Conservation (phyloP, 2,113 vertebrate species). For the Dipodomys merriami region DNA sequence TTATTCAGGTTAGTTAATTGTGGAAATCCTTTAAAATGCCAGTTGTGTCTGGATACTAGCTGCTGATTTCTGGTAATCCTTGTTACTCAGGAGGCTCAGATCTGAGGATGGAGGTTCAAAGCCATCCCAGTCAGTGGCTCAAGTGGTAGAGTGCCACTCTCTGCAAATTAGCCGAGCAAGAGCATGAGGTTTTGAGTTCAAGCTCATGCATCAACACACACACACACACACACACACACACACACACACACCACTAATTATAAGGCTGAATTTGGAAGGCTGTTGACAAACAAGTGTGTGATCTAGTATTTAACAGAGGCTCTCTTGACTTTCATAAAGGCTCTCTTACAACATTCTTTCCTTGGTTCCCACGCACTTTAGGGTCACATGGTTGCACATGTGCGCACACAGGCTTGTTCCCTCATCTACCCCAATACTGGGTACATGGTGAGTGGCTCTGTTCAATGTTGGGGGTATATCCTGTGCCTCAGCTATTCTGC, state of each 20-base stretch:
- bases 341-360: neutral
- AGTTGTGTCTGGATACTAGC: neutral
- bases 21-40: slow-evolving; percentile 12
- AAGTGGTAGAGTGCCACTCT: too few relatives aligned
- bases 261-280: too few relatives aligned
- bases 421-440: neutral
- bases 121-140: too few relatives aligned
- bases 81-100: too few relatives aligned
- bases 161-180: too few relatives aligned
- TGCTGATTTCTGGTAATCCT: too few relatives aligned
- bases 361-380: neutral
- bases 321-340: neutral
- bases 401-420: neutral
- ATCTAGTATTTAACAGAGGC: neutral
- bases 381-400: neutral
- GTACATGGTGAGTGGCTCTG: neutral
- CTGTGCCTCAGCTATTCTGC: neutral
- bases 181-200: too few relatives aligned
- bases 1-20: neutral
- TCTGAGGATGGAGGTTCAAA: too few relatives aligned
- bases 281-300: slow-evolving; percentile 8
- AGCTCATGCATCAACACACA: too few relatives aligned
- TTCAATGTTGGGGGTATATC: rapidly evolving
- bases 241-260: too few relatives aligned
- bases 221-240: too few relatives aligned